phyloP scores from a whole-genome alignment of 1,140 invertebrate genomes.

The Theocolax elegans region DNA sequence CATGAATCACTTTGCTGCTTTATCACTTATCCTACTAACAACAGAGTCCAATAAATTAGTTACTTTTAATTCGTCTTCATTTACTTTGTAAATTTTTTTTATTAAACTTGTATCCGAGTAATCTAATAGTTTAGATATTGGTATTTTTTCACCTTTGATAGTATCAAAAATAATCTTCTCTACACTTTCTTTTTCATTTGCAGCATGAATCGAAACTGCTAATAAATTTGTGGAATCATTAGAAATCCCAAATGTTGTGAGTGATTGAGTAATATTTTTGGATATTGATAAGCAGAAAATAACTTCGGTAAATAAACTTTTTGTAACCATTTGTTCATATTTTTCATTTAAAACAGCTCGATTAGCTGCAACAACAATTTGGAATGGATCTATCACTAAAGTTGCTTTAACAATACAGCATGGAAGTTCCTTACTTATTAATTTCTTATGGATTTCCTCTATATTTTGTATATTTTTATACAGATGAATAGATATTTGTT shows the following conservation, averaged over 20 bases:
- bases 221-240: conserved; percentile 68
- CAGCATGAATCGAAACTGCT: conserved; percentile 68
- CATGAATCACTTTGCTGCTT: conserved; percentile 57
- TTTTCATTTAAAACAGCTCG: conserved; percentile 72
- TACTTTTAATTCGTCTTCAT: conserved; percentile 60
- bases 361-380: conserved; percentile 75
- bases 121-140: conserved; percentile 62
- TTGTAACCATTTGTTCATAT: conserved; percentile 69
- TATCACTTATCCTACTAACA: conserved; percentile 72
- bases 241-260: conserved; percentile 74
- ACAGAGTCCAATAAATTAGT: conserved; percentile 69
- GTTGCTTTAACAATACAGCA: conserved; percentile 74
- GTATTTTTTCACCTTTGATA: conserved; percentile 67
- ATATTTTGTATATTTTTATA: conserved; percentile 73
- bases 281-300: conserved; percentile 76
- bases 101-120: conserved; percentile 66
- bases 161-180: conserved; percentile 55
- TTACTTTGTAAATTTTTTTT: conserved; percentile 72
- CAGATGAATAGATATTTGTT: conserved; percentile 68
- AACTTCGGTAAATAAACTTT: conserved; percentile 74
- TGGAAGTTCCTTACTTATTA: conserved; percentile 68
- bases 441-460: conserved; percentile 66
- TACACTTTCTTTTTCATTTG: conserved; percentile 55
- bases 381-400: conserved; percentile 74
- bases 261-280: conserved; percentile 76